Percentiles rank a stretch among this genome's conserved stretches.
phyloP scores from a whole-genome alignment of 1,140 invertebrate genomes.

The Zaprionus ghesquierei region DNA sequence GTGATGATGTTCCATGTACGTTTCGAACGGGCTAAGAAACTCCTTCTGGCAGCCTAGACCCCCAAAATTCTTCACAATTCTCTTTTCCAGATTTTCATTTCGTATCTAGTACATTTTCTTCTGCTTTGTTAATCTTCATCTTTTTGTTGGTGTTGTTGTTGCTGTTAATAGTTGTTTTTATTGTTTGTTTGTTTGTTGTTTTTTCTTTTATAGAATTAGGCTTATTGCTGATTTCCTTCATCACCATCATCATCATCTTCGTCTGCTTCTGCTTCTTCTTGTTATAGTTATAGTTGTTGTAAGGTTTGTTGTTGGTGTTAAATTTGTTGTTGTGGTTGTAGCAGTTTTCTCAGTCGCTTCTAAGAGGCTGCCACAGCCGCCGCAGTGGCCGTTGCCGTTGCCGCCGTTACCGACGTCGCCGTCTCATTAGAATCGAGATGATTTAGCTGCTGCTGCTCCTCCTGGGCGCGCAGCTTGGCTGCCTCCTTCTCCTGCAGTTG shows the following conservation, averaged over 20 bases:
- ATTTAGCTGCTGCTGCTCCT: constrained; percentile 70
- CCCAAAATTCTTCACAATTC: not conserved
- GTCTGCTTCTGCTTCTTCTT: constrained; percentile 33
- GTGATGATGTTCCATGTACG: not conserved
- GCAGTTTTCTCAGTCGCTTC: constrained; percentile 50
- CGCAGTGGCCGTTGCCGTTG: constrained; percentile 23
- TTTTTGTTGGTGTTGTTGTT: constrained; percentile 47
- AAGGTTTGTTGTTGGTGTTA: constrained; percentile 45
- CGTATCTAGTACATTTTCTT: not conserved
- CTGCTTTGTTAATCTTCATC: constrained; percentile 4
- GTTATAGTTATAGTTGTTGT: constrained; percentile 37
- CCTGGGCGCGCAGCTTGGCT: constrained; percentile 61
- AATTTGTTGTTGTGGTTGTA: constrained; percentile 43
- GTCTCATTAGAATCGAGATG: constrained; percentile 62
- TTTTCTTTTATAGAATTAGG: constrained; percentile 42
- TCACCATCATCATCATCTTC: not conserved
- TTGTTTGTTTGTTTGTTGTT: constrained; percentile 12
- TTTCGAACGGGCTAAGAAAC: not conserved
- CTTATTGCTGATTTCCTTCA: constrained; percentile 43
- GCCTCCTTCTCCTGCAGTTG: constrained; percentile 71
- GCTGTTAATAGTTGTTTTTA: constrained; percentile 20
- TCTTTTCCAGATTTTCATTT: constrained; percentile 3
- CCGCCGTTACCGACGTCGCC: constrained; percentile 2
- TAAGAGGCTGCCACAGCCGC: constrained; percentile 57
- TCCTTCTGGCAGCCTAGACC: not conserved